Percentiles rank a stretch among this genome's conserved stretches.
These are phyloP conservation scores for Parelbella ahira DNA, from an alignment of 2,888 invertebrate genomes.

Conservation along the genomic window DNA sequence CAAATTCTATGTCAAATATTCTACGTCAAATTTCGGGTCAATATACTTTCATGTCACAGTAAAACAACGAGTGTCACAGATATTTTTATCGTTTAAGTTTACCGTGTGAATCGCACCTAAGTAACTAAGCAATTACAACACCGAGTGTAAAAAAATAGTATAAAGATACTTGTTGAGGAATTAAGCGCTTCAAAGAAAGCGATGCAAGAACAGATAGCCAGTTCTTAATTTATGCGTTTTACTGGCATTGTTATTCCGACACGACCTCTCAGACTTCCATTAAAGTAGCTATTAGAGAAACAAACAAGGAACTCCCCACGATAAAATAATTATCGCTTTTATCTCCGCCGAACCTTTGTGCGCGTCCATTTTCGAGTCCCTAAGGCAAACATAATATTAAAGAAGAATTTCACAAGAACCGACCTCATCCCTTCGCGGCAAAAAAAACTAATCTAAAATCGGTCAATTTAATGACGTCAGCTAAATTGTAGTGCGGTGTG, in stretches of 20 bases:
- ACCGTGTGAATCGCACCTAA: slow-evolving; percentile 22
- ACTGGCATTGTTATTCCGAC: slow-evolving; percentile 53
- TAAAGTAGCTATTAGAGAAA: slow-evolving; percentile 78
- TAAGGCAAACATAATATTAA: slow-evolving; percentile 55
- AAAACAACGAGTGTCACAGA: slow-evolving; percentile 6
- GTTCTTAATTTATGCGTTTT: slow-evolving; percentile 63
- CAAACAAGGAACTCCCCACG: slow-evolving; percentile 73
- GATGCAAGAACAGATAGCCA: slow-evolving; percentile 42
- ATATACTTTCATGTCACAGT: background rate
- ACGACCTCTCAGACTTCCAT: slow-evolving; percentile 60
- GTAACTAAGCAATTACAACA: slow-evolving; percentile 15
- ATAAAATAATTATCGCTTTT: slow-evolving; percentile 79
- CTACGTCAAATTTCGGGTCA: background rate
- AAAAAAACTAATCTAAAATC: slow-evolving; percentile 62
- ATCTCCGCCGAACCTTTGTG: slow-evolving; percentile 57
- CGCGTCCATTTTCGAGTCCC: slow-evolving; percentile 40
- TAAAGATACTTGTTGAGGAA: slow-evolving; percentile 23
- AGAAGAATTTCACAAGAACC: slow-evolving; percentile 53
- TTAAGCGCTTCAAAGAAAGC: slow-evolving; percentile 36
- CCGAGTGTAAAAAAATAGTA: slow-evolving; percentile 7
- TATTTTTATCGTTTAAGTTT: slow-evolving; percentile 11
- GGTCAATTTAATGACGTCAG: slow-evolving; percentile 68
- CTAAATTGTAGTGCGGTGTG: slow-evolving; percentile 51
- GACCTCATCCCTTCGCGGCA: slow-evolving; percentile 38
- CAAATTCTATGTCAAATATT: too few species aligned